A percentile compares a stretch with the other conserved stretches of the same genome.
These are phyloP conservation scores for Theristicus caerulescens DNA, from an alignment of 2,113 vertebrate species.

Conservation along the genomic window DNA sequence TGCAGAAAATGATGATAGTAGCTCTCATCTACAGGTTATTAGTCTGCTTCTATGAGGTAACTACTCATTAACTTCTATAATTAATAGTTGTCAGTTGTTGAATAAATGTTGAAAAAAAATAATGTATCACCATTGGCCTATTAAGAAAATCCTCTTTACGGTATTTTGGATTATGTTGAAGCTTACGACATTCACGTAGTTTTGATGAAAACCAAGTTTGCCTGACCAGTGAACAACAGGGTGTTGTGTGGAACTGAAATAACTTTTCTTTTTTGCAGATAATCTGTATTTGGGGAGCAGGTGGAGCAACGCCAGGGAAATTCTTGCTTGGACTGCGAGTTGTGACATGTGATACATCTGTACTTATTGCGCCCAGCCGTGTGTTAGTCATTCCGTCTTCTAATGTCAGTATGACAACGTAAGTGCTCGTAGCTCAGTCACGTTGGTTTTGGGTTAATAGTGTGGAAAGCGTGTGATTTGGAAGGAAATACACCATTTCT, in stretches of 20 bases:
- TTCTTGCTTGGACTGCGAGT: conserved; percentile 92
- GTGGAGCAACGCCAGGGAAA: conserved; percentile 94
- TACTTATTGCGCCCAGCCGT: conserved; percentile 87
- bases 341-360: conserved; percentile 90
- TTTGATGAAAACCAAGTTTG: not conserved
- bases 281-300: conserved; percentile 94
- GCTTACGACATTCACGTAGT: not conserved
- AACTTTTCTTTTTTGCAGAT: conserved; percentile 76
- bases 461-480: not conserved
- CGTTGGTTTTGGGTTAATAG: not conserved
- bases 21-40: conserved; percentile 93
- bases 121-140: not conserved
- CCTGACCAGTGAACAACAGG: rapidly evolving
- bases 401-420: conserved; percentile 93
- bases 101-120: not conserved
- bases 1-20: conserved; percentile 96
- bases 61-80: not conserved
- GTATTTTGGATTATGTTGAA: not conserved
- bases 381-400: conserved; percentile 91
- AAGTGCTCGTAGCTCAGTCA: conserved; percentile 67
- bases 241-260: not conserved
- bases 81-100: not conserved
- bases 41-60: conserved; percentile 95
- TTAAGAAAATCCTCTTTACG: not conserved
- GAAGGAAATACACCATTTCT: not conserved